Evolutionary conservation across 2,888 invertebrate genomes (phyloP).

Genomic region (Xiphydria camelus): DNA sequence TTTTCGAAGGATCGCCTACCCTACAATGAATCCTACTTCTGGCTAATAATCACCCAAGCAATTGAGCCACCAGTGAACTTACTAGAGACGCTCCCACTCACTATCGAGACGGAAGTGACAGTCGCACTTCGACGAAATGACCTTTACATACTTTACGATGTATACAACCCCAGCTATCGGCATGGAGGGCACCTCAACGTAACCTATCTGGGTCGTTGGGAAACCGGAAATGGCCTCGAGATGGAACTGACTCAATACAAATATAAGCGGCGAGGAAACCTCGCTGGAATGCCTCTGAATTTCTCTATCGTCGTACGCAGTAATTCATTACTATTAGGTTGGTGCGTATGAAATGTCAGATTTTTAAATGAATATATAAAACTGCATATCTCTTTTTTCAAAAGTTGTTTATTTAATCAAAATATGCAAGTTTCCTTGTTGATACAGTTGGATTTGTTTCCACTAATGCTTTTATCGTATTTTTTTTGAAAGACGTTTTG

Average conservation of each 20-base stretch:
- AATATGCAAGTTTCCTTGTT: too few species aligned
- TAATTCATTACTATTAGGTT: too few species aligned
- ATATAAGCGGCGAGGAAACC: constrained; percentile 40
- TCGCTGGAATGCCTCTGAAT: constrained; percentile 37
- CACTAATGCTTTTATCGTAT: too few species aligned
- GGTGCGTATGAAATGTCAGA: too few species aligned
- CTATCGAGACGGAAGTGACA: constrained; percentile 40
- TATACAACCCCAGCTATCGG: constrained; percentile 45
- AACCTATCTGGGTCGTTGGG: constrained; percentile 40
- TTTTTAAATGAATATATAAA: too few species aligned
- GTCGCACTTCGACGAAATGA: constrained; percentile 24
- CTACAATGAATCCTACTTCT: constrained; percentile 45
- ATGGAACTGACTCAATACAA: constrained; percentile 38
- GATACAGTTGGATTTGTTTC: too few species aligned
- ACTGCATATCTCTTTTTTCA: too few species aligned
- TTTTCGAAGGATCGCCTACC: constrained; percentile 30
- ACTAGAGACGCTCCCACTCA: constrained; percentile 32
- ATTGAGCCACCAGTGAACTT: constrained; percentile 23
- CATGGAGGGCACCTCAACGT: constrained; percentile 39
- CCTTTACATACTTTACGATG: constrained; percentile 34
- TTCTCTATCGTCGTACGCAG: constrained; percentile 38
- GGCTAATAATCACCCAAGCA: constrained; percentile 34
- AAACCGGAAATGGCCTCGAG: constrained; percentile 24
- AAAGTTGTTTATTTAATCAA: too few species aligned
- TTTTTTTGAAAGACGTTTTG: too few species aligned